Conservation (phyloP, 2,888 invertebrate species). For the Epirrhoe alternata region DNA sequence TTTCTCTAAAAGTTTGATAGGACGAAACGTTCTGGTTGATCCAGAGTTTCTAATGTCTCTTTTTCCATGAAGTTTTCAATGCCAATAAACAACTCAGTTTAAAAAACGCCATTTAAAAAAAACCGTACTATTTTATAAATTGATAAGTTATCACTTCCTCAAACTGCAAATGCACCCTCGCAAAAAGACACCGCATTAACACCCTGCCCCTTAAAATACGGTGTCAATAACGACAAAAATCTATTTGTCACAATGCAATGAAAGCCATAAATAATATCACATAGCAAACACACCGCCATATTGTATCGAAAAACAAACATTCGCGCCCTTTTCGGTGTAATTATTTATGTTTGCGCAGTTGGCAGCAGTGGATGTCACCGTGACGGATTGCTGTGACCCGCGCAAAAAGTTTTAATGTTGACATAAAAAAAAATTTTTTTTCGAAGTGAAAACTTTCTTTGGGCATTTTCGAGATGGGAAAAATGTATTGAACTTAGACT, state of each 20-base stretch:
- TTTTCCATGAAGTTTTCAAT: no score
- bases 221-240: slow-evolving; percentile 69
- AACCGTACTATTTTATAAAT: neutral
- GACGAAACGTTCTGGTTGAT: neutral
- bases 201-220: slow-evolving; percentile 46
- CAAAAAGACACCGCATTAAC: slow-evolving; percentile 45
- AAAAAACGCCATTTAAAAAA: neutral
- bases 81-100: no score
- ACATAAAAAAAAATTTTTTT: neutral
- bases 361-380: slow-evolving; percentile 66
- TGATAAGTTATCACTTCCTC: slow-evolving; percentile 21
- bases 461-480: no score
- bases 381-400: slow-evolving; percentile 64
- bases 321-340: slow-evolving; percentile 67
- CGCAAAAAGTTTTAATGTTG: slow-evolving; percentile 24
- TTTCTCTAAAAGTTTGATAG: neutral
- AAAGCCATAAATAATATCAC: slow-evolving; percentile 72
- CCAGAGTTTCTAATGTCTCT: no score
- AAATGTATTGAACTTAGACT: no score
- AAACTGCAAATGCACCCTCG: slow-evolving; percentile 28
- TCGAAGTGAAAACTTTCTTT: no score
- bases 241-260: slow-evolving; percentile 69
- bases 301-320: slow-evolving; percentile 71
- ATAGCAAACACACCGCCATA: slow-evolving; percentile 66
- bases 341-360: slow-evolving; percentile 74